Evolutionary conservation across 2,113 vertebrate species (phyloP).

Genomic region (Tachycineta bicolor): DNA sequence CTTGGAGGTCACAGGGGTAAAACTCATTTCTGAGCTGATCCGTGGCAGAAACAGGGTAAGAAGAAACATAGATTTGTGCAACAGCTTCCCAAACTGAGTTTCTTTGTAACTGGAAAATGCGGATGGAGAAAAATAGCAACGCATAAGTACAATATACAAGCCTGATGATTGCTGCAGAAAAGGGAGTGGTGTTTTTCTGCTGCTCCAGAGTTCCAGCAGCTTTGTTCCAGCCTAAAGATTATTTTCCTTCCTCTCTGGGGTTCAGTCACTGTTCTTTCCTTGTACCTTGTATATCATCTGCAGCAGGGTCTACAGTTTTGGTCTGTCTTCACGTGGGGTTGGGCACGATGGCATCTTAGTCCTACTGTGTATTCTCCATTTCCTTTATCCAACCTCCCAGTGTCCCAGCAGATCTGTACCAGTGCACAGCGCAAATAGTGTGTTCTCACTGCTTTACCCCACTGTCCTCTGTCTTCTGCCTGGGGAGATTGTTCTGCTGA

Average conservation of each 20-base stretch:
- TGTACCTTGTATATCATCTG: background rate
- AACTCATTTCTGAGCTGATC: background rate
- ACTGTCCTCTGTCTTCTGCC: background rate
- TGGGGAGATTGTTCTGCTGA: background rate
- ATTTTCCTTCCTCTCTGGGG: background rate
- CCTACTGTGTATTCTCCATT: background rate
- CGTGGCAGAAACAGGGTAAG: background rate
- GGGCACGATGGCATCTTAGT: background rate
- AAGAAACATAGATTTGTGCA: background rate
- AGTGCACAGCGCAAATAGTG: fast-evolving
- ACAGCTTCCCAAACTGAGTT: background rate
- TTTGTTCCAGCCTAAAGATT: background rate
- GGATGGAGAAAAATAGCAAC: background rate
- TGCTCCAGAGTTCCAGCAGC: background rate
- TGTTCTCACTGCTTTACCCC: background rate
- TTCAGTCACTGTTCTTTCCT: background rate
- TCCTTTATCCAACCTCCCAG: background rate
- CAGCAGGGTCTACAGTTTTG: background rate
- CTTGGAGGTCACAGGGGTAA: background rate
- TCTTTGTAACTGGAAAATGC: background rate
- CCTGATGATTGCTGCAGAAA: background rate
- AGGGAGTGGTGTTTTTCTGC: background rate
- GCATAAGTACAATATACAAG: background rate
- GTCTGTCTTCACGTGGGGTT: background rate
- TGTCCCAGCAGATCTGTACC: background rate